Conservation (phyloP, 1,140 invertebrate species). For the Coelopa frigida region DNA sequence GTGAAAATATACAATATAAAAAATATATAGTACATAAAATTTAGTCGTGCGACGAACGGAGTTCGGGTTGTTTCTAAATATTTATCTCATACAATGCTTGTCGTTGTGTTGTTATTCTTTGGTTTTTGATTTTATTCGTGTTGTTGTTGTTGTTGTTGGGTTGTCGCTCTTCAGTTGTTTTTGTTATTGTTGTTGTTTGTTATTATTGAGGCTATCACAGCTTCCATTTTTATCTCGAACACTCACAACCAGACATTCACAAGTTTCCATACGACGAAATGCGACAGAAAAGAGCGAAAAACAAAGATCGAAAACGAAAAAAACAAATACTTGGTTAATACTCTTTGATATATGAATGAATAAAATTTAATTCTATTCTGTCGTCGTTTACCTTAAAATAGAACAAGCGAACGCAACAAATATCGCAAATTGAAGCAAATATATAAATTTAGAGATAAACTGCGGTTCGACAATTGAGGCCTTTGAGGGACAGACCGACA, state of each 20-base stretch:
- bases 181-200: background rate
- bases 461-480: too few relatives aligned
- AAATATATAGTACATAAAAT: too few relatives aligned
- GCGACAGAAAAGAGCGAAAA: background rate
- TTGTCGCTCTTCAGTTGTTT: background rate
- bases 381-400: constrained; percentile 12
- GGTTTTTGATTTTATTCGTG: too few relatives aligned
- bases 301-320: background rate
- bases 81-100: too few relatives aligned
- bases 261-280: constrained; percentile 1
- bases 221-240: constrained; percentile 2
- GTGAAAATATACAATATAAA: too few relatives aligned
- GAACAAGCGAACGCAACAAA: background rate
- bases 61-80: too few relatives aligned
- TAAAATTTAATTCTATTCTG: constrained; percentile 17
- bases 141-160: too few relatives aligned
- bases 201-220: constrained; percentile 5
- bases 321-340: constrained; percentile 17
- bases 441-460: too few relatives aligned
- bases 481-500: too few relatives aligned
- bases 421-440: too few relatives aligned
- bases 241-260: constrained; percentile 1
- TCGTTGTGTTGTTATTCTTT: too few relatives aligned
- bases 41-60: too few relatives aligned
- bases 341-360: constrained; percentile 26